Evolutionary conservation across 2,113 vertebrate genomes (phyloP).

Genomic region (Scatophagus argus): DNA sequence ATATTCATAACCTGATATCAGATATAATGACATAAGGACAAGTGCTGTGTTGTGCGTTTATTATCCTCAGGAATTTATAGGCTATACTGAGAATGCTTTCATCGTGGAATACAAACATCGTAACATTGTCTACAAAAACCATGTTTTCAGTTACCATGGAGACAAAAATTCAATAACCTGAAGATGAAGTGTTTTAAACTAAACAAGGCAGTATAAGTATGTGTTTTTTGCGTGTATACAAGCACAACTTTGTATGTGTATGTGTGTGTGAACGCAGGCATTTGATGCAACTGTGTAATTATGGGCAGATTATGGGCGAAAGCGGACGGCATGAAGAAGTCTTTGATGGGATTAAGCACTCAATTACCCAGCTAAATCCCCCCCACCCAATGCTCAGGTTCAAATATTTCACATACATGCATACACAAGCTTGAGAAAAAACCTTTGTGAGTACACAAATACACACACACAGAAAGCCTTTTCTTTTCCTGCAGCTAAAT

Average conservation of each 20-base stretch:
- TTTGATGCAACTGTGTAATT: slow-evolving; percentile 77
- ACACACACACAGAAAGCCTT: neutral
- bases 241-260: slow-evolving; percentile 20
- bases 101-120: neutral
- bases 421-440: slow-evolving; percentile 11
- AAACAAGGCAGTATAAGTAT: neutral
- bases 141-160: slow-evolving; percentile 5
- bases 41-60: neutral
- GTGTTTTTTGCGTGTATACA: slow-evolving; percentile 15
- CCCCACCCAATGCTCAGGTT: slow-evolving; percentile 32
- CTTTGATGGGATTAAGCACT: slow-evolving; percentile 86
- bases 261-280: slow-evolving; percentile 41
- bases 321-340: slow-evolving; percentile 69
- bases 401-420: slow-evolving; percentile 26
- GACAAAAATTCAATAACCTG: slow-evolving; percentile 36
- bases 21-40: slow-evolving; percentile 5
- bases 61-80: neutral
- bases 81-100: neutral
- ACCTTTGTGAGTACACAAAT: slow-evolving; percentile 10
- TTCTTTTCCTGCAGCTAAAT: neutral
- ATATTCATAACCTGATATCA: neutral
- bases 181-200: slow-evolving; percentile 33
- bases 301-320: slow-evolving; percentile 79
- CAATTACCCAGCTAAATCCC: slow-evolving; percentile 78
- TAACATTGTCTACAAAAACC: neutral